These are phyloP conservation scores for Plebejus melissa DNA, from an alignment of 2,888 invertebrate genomes.

Conservation along the genomic window DNA sequence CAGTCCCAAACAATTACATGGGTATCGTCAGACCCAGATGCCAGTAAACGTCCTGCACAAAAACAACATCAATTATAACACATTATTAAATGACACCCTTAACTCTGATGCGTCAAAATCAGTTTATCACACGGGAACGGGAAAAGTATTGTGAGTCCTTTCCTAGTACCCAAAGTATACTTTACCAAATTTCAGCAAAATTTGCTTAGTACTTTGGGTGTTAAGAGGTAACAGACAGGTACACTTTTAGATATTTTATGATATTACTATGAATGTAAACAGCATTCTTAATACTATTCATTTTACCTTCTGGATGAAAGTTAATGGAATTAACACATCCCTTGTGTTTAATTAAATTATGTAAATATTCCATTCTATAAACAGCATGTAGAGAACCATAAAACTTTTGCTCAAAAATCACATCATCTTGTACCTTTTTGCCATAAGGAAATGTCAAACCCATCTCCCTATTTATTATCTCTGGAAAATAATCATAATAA, in stretches of 20 bases:
- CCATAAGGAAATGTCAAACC: slow-evolving; percentile 74
- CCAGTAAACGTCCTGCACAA: slow-evolving; percentile 82
- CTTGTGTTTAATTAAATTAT: slow-evolving; percentile 86
- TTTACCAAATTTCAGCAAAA: too few relatives aligned
- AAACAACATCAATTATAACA: neutral
- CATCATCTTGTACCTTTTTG: slow-evolving; percentile 64
- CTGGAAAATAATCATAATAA: slow-evolving; percentile 51
- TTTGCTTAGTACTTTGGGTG: too few relatives aligned
- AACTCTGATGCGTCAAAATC: too few relatives aligned
- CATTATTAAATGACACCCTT: too few relatives aligned
- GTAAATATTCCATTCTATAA: slow-evolving; percentile 88
- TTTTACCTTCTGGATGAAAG: slow-evolving; percentile 87
- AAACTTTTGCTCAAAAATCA: slow-evolving; percentile 83
- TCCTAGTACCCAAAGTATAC: too few relatives aligned
- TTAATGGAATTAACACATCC: slow-evolving; percentile 96
- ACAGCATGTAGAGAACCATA: slow-evolving; percentile 91
- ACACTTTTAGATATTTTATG: too few relatives aligned
- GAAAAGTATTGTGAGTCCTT: too few relatives aligned
- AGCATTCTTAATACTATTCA: neutral
- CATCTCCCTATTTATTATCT: slow-evolving; percentile 82
- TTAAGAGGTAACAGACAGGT: too few relatives aligned
- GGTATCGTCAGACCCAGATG: slow-evolving; percentile 95
- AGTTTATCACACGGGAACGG: too few relatives aligned
- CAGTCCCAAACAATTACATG: slow-evolving; percentile 94
- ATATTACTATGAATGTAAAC: too few relatives aligned